These are phyloP conservation scores for Erpobdella octoculata DNA, from an alignment of 2,888 invertebrate species.

Conservation along the genomic window DNA sequence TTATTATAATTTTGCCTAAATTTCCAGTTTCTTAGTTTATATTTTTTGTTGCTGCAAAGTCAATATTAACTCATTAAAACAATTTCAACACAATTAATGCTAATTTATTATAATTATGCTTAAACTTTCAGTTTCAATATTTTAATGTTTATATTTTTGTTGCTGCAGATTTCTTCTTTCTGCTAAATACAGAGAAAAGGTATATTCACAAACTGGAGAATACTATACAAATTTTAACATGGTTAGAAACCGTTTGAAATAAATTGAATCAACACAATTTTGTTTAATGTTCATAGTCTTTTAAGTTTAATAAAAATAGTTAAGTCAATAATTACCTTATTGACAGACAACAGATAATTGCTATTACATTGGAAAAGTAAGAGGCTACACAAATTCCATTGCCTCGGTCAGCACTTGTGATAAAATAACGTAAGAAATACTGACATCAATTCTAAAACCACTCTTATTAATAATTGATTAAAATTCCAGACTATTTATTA, in stretches of 20 bases:
- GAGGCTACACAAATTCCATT: not conserved
- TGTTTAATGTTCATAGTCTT: not conserved
- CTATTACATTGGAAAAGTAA: constrained; percentile 6
- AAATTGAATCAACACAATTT: too few species aligned
- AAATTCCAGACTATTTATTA: not conserved
- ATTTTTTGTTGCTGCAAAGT: too few species aligned
- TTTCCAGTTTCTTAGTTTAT: too few species aligned
- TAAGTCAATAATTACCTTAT: not conserved
- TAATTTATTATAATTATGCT: not conserved
- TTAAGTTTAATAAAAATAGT: not conserved
- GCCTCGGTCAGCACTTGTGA: not conserved
- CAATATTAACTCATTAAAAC: too few species aligned
- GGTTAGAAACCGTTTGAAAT: not conserved
- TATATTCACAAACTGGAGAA: not conserved
- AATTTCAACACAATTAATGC: too few species aligned
- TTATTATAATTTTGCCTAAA: too few species aligned
- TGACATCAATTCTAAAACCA: too few species aligned
- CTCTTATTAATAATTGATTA: too few species aligned
- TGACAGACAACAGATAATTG: constrained; percentile 2
- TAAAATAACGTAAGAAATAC: not conserved
- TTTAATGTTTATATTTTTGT: not conserved
- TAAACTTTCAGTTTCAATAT: not conserved
- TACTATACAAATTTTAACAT: not conserved
- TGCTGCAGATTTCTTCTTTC: constrained; percentile 3
- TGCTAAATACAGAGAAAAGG: constrained; percentile 7